Percentiles rank a stretch among this genome's conserved stretches.
Conservation (phyloP, 2,797 vertebrate genomes). For the Threskiornis aethiopicus region DNA sequence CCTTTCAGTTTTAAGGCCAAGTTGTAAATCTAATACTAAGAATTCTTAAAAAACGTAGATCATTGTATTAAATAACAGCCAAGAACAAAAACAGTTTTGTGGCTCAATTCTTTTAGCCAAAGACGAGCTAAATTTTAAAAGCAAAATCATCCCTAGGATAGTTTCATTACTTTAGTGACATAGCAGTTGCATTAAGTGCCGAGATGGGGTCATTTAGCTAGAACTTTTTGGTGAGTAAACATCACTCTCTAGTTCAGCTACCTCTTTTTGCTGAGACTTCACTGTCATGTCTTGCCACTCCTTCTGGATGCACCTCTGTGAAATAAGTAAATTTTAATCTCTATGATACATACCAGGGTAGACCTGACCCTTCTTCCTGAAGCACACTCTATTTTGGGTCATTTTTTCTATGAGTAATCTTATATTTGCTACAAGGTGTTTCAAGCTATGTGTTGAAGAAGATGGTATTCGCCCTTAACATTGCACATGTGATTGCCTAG, state of each 20-base stretch:
- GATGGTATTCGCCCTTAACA: not conserved
- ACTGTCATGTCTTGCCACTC: not conserved
- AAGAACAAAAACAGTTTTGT: not conserved
- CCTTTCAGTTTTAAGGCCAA: not conserved
- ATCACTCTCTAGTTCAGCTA: not conserved
- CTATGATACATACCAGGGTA: not conserved
- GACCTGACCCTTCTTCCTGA: not conserved
- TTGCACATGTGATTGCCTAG: not conserved
- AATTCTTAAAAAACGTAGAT: not conserved
- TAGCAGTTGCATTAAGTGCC: not conserved
- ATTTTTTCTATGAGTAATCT: not conserved
- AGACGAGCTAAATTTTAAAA: not conserved
- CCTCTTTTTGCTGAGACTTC: not conserved
- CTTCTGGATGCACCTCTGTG: not conserved
- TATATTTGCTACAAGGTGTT: not conserved
- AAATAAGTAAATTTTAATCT: not conserved
- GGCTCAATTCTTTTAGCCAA: not conserved
- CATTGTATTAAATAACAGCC: not conserved
- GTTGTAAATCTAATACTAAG: not conserved
- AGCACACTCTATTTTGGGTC: not conserved
- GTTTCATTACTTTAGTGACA: not conserved
- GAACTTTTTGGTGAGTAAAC: not conserved
- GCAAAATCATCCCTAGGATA: not conserved
- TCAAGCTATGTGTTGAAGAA: not conserved
- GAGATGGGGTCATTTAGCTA: not conserved